Evolutionary conservation across 2,113 vertebrate genomes (phyloP).

Genomic region (Zosterops japonicus): DNA sequence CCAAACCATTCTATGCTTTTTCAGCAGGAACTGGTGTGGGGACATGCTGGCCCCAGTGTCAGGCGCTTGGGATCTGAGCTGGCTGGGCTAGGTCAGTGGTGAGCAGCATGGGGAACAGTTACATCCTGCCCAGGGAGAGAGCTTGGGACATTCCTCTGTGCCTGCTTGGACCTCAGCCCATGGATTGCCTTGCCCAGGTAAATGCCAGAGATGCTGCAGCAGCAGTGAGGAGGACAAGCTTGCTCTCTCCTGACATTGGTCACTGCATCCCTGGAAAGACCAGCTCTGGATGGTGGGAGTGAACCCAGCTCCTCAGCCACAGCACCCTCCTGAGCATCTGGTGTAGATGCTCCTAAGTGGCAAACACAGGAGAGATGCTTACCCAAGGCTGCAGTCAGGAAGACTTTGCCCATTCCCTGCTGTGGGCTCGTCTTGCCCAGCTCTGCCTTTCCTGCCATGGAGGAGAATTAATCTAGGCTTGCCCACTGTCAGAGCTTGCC

Average conservation of each 20-base stretch:
- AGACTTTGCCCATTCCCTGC: neutral
- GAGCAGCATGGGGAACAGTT: neutral
- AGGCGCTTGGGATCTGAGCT: neutral
- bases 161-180: neutral
- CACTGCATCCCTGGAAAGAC: neutral
- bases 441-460: neutral
- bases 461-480: neutral
- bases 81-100: neutral
- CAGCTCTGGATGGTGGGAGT: neutral
- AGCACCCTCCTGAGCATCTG: neutral
- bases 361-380: neutral
- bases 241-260: neutral
- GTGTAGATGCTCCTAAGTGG: neutral
- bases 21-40: neutral
- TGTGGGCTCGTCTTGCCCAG: neutral
- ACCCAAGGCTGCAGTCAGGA: neutral
- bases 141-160: neutral
- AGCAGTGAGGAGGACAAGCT: rapidly evolving
- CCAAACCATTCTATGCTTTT: neutral
- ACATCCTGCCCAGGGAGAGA: neutral
- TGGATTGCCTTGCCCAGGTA: neutral
- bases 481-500: neutral
- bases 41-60: rapidly evolving
- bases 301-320: neutral
- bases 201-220: neutral